Conservation (phyloP, 1,140 invertebrate species). For the Procambarus virginalis region DNA sequence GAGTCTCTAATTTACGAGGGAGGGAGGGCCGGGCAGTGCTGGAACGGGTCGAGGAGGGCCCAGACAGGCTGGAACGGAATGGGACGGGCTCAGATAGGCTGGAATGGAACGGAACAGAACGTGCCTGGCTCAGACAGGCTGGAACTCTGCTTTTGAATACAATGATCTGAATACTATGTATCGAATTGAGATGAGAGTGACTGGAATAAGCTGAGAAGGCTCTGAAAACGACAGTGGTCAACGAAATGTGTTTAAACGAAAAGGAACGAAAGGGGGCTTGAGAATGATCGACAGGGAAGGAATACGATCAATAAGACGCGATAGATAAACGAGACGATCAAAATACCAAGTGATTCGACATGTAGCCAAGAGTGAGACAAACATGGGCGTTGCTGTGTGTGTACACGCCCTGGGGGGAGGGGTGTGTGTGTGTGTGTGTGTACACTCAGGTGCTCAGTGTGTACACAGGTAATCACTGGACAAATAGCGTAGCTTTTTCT, state of each 20-base stretch:
- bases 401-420: not conserved
- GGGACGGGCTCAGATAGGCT: not conserved
- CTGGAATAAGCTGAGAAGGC: no score
- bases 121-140: not conserved
- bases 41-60: no score
- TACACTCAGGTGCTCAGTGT: not conserved
- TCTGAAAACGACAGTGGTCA: no score
- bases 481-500: not conserved
- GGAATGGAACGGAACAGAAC: not conserved
- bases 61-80: not conserved
- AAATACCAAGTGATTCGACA: no score
- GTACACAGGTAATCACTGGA: not conserved
- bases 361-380: not conserved
- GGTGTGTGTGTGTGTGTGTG: not conserved
- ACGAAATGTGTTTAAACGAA: no score
- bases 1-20: slow-evolving; percentile 53
- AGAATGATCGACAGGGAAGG: no score
- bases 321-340: no score
- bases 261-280: no score
- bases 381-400: not conserved
- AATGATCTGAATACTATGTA: no score
- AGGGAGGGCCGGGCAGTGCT: not conserved
- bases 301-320: no score
- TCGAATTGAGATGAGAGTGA: not conserved
- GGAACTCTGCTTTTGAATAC: not conserved